phyloP scores from a whole-genome alignment of 2,113 vertebrate genomes.

The Perca flavescens region DNA sequence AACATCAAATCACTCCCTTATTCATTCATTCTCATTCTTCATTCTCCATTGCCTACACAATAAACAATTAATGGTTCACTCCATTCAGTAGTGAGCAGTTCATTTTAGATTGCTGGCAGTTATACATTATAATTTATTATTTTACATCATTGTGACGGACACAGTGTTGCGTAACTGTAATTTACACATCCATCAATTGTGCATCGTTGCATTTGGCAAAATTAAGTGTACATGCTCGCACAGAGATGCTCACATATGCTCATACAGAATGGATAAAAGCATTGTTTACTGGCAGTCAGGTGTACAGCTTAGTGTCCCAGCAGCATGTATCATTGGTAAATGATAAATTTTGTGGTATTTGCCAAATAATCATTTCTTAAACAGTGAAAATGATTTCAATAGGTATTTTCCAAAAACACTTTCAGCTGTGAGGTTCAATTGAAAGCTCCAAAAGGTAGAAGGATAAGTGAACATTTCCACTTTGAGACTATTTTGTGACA shows the following conservation, averaged over 20 bases:
- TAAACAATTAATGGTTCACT: background rate
- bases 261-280: background rate
- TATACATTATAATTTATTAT: background rate
- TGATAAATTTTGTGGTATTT: background rate
- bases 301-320: background rate
- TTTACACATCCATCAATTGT: background rate
- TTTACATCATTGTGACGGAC: background rate
- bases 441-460: background rate
- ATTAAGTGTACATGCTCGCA: background rate
- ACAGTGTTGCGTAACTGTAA: background rate
- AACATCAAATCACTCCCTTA: background rate
- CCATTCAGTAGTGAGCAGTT: background rate
- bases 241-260: background rate
- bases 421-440: background rate
- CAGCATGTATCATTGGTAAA: background rate
- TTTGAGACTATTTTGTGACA: slow-evolving; percentile 18
- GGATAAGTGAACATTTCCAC: background rate
- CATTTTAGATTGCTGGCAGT: background rate
- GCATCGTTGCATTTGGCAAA: background rate
- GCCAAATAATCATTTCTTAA: background rate
- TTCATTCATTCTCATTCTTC: background rate
- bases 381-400: background rate
- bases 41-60: background rate
- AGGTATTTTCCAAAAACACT: background rate
- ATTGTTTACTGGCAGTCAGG: background rate